Evolutionary conservation across 1,140 invertebrate genomes (phyloP), one percentile per base, ranked within the genome.

Genomic region (Pogonomyrmex californicus): DNA sequence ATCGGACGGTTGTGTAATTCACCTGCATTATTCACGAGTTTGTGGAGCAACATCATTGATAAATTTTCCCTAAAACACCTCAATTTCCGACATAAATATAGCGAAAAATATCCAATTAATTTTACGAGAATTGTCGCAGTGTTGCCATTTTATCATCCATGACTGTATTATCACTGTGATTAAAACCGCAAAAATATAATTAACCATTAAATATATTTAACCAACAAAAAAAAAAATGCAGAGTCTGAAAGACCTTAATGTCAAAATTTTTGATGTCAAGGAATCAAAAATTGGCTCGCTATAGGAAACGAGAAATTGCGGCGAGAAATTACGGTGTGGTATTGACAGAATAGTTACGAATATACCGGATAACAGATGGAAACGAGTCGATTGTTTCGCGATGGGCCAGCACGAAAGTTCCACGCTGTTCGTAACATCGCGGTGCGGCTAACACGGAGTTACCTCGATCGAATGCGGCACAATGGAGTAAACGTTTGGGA

Each of bases 281-380:
- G 62, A 44, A 58, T 49, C 54, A 33, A 60, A 70, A 65, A 65
- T 77, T 85, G 60, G 65, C 85, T 62, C 83, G 60, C 86, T 82
- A 65, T 49, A n/a, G 41, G 77, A 60, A 82, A 70, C 83, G 54
- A 77, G 76, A 63, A 81, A 86, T 77, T 89, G 89, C 79, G 58
- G 77, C 71, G 88, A 65, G n/a, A n/a, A n/a, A 85, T 89, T 87
- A 89, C 58, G 78, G 23, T 49, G 51, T 68, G 62, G 44, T 86
- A 90, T 90, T 85, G 88, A 88, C 89, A 89, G 83, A 90, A 60
- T 87, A 87, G 88, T 90, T 85, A 70, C 51, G 79, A 87, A 87
- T 86, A 90, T 56, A 60, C 65, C 41, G 66, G 87, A 66, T 73
- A 86, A 62, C 82, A 79, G 82, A 87, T 88, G 88, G 73, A 54